These are phyloP conservation scores for Sanderia malayensis DNA, from an alignment of 30 jellyfish, hydroid and myxozoan genomes.

Conservation along the genomic window DNA sequence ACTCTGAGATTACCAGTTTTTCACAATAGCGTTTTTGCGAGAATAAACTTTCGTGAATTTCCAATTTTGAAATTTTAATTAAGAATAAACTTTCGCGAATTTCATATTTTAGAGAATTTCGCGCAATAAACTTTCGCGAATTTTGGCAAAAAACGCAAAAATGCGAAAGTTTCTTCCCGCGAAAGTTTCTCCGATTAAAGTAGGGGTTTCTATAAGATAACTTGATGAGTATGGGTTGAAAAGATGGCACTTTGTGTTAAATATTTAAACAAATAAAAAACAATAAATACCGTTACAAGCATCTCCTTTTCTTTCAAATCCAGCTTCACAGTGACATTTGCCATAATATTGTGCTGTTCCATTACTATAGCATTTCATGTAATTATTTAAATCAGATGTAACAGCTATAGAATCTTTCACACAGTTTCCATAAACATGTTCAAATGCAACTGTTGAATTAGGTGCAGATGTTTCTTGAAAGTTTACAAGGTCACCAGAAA, in stretches of 20 bases:
- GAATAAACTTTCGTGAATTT: no score
- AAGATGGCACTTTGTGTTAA: not conserved
- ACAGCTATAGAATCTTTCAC: not conserved
- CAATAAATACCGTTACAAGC: constrained; percentile 9
- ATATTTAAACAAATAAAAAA: no score
- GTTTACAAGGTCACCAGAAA: constrained; percentile 20
- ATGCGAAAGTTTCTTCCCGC: not conserved
- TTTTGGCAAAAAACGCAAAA: not conserved
- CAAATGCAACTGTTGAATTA: not conserved
- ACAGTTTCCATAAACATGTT: constrained; percentile 13
- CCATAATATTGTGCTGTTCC: constrained; percentile 44
- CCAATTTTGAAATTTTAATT: no score
- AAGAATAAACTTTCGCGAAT: no score
- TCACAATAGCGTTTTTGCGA: no score
- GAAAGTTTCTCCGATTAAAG: no score
- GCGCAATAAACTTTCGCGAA: not conserved
- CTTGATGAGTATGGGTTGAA: not conserved
- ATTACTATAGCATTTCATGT: constrained; percentile 14
- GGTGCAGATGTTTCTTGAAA: constrained; percentile 31
- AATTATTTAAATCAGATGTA: not conserved
- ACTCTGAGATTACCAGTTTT: no score
- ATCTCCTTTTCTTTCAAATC: constrained; percentile 32
- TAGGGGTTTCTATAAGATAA: not conserved
- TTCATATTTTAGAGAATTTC: no score
- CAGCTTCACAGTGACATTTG: constrained; percentile 37